These are phyloP conservation scores for Gymnorhina tibicen DNA, from an alignment of 2,113 vertebrate genomes.

Conservation along the genomic window DNA sequence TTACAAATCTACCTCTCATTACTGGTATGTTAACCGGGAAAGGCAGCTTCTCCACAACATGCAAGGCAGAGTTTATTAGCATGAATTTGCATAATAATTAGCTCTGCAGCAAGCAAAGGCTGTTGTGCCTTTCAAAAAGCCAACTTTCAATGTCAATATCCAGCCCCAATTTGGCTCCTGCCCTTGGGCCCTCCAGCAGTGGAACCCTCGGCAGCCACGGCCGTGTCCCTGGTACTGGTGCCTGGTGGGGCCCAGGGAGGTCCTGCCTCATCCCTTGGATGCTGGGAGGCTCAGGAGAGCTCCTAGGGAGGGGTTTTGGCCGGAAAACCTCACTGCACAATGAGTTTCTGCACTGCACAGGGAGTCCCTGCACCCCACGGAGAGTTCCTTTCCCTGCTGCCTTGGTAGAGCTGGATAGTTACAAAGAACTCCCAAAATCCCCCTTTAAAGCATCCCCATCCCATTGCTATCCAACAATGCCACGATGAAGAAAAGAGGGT, in stretches of 20 bases:
- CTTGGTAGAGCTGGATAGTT: background rate
- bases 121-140: slow-evolving; percentile 73
- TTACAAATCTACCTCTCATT: slow-evolving; percentile 85
- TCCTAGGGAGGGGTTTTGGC: background rate
- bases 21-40: slow-evolving; percentile 75
- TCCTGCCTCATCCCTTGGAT: background rate
- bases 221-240: accelerated
- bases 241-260: background rate
- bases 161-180: slow-evolving; percentile 11
- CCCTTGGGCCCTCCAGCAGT: background rate
- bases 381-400: background rate
- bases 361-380: background rate
- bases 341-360: background rate
- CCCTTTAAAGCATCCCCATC: background rate
- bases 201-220: background rate
- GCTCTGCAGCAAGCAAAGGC: slow-evolving; percentile 71
- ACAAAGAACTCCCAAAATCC: background rate
- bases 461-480: background rate
- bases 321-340: background rate
- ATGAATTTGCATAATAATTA: slow-evolving; percentile 85
- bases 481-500: accelerated
- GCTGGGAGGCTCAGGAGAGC: background rate
- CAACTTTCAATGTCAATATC: slow-evolving; percentile 78
- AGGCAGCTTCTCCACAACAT: slow-evolving; percentile 78
- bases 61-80: slow-evolving; percentile 79